Conservation (phyloP, 2,888 invertebrate species). For the Drosophila setosimentum region DNA sequence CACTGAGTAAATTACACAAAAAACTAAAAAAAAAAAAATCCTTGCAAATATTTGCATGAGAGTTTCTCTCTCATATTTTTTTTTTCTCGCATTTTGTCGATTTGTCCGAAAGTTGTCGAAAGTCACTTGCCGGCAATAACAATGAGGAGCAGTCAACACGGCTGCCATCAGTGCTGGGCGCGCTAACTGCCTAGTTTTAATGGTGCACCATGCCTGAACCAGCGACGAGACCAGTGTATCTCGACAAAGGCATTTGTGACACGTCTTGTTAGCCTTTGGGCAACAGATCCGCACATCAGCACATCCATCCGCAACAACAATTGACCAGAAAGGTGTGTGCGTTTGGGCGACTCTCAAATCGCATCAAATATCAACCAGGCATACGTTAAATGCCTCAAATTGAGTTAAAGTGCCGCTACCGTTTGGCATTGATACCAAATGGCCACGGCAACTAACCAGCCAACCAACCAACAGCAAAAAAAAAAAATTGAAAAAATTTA, state of each 20-base stretch:
- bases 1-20: background rate
- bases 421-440: slow-evolving; percentile 50
- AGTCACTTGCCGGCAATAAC: slow-evolving; percentile 72
- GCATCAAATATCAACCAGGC: slow-evolving; percentile 81
- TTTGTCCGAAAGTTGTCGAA: slow-evolving; percentile 64
- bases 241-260: slow-evolving; percentile 73
- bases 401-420: slow-evolving; percentile 81
- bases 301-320: background rate
- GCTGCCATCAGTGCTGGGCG: slow-evolving; percentile 26
- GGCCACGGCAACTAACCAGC: slow-evolving; percentile 9
- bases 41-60: slow-evolving; percentile 55
- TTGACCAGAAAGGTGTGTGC: background rate
- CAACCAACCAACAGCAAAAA: background rate
- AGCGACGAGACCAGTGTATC: slow-evolving; percentile 6
- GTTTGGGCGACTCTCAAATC: slow-evolving; percentile 59
- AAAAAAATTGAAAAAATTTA: background rate
- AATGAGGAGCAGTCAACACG: slow-evolving; percentile 8
- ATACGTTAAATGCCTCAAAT: slow-evolving; percentile 84
- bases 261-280: slow-evolving; percentile 77
- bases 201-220: background rate
- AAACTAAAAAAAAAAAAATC: slow-evolving; percentile 9
- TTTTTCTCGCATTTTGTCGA: slow-evolving; percentile 6
- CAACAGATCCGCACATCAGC: slow-evolving; percentile 41
- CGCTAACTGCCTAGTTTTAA: slow-evolving; percentile 1
- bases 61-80: slow-evolving; percentile 10